Percentiles rank a stretch among this genome's conserved stretches.
These are phyloP conservation scores for Horisme vitalbata DNA, from an alignment of 2,888 invertebrate species.

Conservation along the genomic window DNA sequence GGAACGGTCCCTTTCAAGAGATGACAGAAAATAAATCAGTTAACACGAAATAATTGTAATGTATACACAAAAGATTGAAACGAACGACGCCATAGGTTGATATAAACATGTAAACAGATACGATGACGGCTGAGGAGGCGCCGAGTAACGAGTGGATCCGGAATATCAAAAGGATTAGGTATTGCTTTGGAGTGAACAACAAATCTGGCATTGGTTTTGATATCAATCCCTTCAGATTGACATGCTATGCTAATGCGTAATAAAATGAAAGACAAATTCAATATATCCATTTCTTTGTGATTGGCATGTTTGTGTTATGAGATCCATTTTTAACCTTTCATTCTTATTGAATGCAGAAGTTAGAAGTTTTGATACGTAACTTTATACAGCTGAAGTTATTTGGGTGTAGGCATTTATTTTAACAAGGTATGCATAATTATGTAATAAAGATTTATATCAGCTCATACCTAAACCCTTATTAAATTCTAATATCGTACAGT, in stretches of 20 bases:
- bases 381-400: too few species aligned
- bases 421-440: slow-evolving; percentile 1
- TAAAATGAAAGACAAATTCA: not conserved
- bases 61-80: slow-evolving; percentile 50
- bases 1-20: slow-evolving; percentile 38
- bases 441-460: slow-evolving; percentile 13
- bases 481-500: slow-evolving; percentile 7
- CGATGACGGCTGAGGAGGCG: not conserved
- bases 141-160: not conserved
- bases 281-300: slow-evolving; percentile 3
- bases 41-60: slow-evolving; percentile 52
- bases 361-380: too few species aligned
- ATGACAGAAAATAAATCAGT: slow-evolving; percentile 51
- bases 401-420: not conserved
- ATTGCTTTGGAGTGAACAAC: not conserved
- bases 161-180: not conserved
- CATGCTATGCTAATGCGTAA: not conserved
- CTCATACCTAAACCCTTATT: slow-evolving; percentile 9
- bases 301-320: slow-evolving; percentile 3
- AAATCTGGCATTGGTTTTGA: slow-evolving; percentile 4
- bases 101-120: slow-evolving; percentile 28
- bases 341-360: too few species aligned
- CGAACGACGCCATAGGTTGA: slow-evolving; percentile 34
- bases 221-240: slow-evolving; percentile 3
- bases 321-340: not conserved